These are phyloP conservation scores for Epinotia nisella DNA, from an alignment of 2,888 invertebrate species.

Conservation along the genomic window DNA sequence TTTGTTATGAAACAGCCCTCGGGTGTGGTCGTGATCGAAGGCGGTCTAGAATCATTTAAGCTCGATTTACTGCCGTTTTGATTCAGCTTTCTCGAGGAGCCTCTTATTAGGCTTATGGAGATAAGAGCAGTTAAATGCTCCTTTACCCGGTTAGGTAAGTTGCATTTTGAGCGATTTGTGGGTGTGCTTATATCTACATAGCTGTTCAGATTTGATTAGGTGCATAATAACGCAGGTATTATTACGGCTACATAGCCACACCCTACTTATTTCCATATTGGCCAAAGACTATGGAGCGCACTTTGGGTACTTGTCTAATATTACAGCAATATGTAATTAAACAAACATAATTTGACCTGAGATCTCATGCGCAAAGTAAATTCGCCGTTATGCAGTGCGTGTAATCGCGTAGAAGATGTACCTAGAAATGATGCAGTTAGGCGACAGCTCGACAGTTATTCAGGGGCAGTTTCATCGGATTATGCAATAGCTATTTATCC, in stretches of 20 bases:
- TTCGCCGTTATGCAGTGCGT: no score
- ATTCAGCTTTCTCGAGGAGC: slow-evolving; percentile 7
- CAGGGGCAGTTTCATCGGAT: no score
- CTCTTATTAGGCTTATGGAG: slow-evolving; percentile 28
- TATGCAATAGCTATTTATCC: no score
- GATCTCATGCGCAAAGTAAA: no score
- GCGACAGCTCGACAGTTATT: no score
- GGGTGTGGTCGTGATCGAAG: slow-evolving; percentile 24
- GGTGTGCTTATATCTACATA: background rate
- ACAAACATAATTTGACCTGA: no score
- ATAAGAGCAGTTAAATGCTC: slow-evolving; percentile 20
- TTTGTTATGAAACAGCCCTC: background rate
- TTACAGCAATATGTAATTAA: background rate
- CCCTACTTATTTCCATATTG: background rate
- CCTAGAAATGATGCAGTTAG: no score
- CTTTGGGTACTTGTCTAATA: background rate
- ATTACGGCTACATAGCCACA: background rate
- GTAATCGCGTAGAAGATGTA: no score
- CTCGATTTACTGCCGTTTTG: slow-evolving; percentile 20
- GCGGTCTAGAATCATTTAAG: slow-evolving; percentile 18
- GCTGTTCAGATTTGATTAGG: slow-evolving; percentile 2
- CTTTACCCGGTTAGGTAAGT: slow-evolving; percentile 6
- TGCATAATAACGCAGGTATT: background rate
- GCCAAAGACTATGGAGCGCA: background rate
- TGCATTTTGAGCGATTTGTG: slow-evolving; percentile 2